Base-by-base conservation (phyloP, 2,888 invertebrate genomes). In the Ctenicera cuprea region DNA sequence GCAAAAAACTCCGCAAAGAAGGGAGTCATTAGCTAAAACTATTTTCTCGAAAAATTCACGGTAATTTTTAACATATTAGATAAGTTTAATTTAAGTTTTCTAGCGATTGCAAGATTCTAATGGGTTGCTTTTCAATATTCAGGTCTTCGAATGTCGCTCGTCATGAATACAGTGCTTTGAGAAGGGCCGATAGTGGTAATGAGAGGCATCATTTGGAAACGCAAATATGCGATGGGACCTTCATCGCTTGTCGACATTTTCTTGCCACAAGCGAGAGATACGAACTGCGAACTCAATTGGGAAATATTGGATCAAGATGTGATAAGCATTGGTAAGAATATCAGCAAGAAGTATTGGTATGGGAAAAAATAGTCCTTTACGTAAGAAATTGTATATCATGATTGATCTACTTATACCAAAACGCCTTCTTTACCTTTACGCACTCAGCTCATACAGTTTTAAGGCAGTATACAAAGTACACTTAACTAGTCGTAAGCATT, bases 231-330 rank as follows among this genome's bases (percentile, higher is more conserved):
- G 93, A 92, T 80, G 90, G 91, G 73, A 91, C 92, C 30, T 90
- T 92, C 82, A 89, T 91, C 81, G 91, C 92, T 67, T 94, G 93
- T 80, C 90, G 90, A 81, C 89, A 89, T 79, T 91, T 92, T 84
- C 86, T 92, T 77, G 90, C 90, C 50, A 88, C 91, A 76, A 91
- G 90, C 78, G 90, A 91, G 67, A 90, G 96, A 80, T 97, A 96
- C 85, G 92, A 92, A 80, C 90, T 95, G 78, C 90, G 94, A 80
- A 92, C 94, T 64, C 94, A 95, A 82, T 89, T 97, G 77, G 92
- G 93, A 82, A 91, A 93, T 78, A 93, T 97, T 76, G 97, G 97
- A 9, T 95, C 94, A 45, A 90, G 97, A 67, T 89, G 93, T 65
- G 94, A 94, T 86, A 97, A 97, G 86, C 93, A 96, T 86, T 97